phyloP scores from a whole-genome alignment of 2,797 vertebrate species.

The Lates japonicus region DNA sequence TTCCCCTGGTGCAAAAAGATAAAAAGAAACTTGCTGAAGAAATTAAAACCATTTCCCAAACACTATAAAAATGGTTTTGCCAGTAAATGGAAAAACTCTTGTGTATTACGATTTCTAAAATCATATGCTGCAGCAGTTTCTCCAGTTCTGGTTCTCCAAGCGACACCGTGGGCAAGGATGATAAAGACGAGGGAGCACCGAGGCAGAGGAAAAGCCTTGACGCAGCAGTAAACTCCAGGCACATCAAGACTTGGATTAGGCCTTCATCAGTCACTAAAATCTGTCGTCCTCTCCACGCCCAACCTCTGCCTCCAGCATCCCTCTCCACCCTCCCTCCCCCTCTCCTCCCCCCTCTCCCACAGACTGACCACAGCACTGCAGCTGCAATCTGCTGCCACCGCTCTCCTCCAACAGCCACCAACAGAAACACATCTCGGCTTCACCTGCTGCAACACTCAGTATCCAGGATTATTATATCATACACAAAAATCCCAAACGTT shows the following conservation, averaged over 20 bases:
- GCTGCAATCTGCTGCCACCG: conserved; percentile 21
- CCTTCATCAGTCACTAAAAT: conserved; percentile 42
- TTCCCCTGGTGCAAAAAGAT: too few relatives aligned
- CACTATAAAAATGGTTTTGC: too few relatives aligned
- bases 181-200: background rate
- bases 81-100: background rate
- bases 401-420: background rate
- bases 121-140: background rate
- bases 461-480: too few relatives aligned
- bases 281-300: conserved; percentile 27
- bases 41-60: too few relatives aligned
- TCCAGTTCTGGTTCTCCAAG: background rate
- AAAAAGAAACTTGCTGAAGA: too few relatives aligned
- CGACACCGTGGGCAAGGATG: background rate
- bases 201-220: conserved; percentile 15
- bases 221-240: conserved; percentile 11
- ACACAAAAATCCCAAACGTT: background rate
- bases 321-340: background rate
- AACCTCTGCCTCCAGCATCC: conserved; percentile 2
- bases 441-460: background rate
- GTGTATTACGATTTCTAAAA: background rate
- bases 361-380: conserved; percentile 40
- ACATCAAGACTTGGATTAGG: conserved; percentile 10
- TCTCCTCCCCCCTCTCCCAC: background rate
- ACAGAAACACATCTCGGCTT: background rate